Evolutionary conservation across 2,888 invertebrate species (phyloP), one percentile per base, ranked within the genome.

Genomic region (Epinotia nisella): DNA sequence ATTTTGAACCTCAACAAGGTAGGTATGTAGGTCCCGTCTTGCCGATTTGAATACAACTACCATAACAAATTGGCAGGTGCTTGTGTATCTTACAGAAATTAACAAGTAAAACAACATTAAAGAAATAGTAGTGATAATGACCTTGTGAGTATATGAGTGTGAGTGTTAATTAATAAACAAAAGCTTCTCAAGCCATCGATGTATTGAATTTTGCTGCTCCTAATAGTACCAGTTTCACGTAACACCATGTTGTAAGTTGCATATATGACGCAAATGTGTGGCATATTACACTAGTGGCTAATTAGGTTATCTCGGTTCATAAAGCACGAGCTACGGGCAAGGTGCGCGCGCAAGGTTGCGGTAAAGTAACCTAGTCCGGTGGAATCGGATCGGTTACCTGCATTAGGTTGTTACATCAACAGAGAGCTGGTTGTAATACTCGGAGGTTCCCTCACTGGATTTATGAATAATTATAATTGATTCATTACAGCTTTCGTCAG

Each of bases 311-410:
- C 53, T 69, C 69, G 64, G 73, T 69, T 64, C 73, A 73, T 73
- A 73, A 64, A 73, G 73, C 73, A 73, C 73, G 58, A 61, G 64
- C 56, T 56, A 60, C 61, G 72, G 41, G 69, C 73, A 73, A 73
- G 72, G 73, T 73, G 73, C 39, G 62, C n/a, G 60, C 58, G 64
- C 73, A 73, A 73, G 73, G 73, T 73, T 73, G 73, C 68, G 73
- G 73, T 59, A 17, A 49, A 58, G 72, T 68, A 62, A 61, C 67
- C 53, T 58, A 69, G 67, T 61, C 72, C 55, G 24, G 17, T 51
- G 51, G 67, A 53, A 51, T 58, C 51, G 64, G 68, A 73, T 73
- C 62, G 58, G 69, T 73, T 73, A 73, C 73, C 62, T 21, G 19
- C 51, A 41, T 45, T 70, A 17, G 21, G 41, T 39, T 66, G 41